Base-by-base conservation (phyloP, 2,797 vertebrate species). In the Antrozous pallidus region DNA sequence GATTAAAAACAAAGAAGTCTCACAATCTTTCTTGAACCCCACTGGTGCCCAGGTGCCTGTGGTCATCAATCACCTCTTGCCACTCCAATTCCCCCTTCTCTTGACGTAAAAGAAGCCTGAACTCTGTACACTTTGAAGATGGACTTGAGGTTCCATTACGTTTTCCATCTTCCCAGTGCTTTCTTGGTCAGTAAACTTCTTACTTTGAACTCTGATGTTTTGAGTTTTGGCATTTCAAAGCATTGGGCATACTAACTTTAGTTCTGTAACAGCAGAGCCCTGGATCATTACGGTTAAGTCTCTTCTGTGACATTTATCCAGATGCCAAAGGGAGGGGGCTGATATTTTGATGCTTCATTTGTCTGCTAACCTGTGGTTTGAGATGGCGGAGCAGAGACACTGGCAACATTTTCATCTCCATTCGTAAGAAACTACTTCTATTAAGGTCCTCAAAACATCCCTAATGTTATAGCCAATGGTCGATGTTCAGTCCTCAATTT, bases 241-340 rank as follows among this genome's bases (percentile, higher is more conserved):
- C 28, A n/a, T 14, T 22, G 38, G 38, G 78, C 10, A 9, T 45
- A 81, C 28, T n/a, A 18, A 65, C 40, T 45, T 63, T 10, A 8
- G 28, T 81, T 65, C 58, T 65, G 18, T 10, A 6, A 33, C 40
- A 33, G 58, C 31, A 47, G 69, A 74, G 20, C 20, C 63, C 22
- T 3, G 38, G 14, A 17, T 47, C 6, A 14, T 31, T 45, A 33
- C 0, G 0, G 12, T 0, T 6, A 38, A 65, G 36, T 83, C 6
- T 11, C 17, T 22, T 12, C 31, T 45, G 0, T 3, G 14, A 42
- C 47, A 16, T 20, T 20, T 42, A 26, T 13, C 31, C 16, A 63
- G 54, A 31, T 33, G 12, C 38, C 4, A 18, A 28, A 33, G 36
- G 9, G 9, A 31, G 20, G 20, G 3, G 33, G 3, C 12, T 40